Evolutionary conservation across 2,113 vertebrate species (phyloP).

Genomic region (Campylomormyrus numenius): DNA sequence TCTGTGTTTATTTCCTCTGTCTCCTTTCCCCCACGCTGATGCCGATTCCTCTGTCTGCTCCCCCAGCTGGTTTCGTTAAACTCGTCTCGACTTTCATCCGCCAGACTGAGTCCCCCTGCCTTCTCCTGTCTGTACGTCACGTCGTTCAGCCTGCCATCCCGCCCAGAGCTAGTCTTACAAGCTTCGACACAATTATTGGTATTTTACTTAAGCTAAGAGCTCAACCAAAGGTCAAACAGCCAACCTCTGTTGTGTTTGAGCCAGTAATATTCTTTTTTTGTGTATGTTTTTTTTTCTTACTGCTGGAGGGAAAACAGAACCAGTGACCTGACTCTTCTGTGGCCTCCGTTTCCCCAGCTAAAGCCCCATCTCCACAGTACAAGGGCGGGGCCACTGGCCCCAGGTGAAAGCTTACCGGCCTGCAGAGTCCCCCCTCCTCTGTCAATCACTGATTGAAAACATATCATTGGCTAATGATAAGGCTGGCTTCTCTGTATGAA

Average conservation of each 20-base stretch:
- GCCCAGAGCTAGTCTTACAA: neutral
- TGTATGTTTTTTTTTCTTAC: neutral
- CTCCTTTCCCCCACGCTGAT: neutral
- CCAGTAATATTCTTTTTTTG: neutral
- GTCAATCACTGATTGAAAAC: neutral
- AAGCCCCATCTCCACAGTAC: neutral
- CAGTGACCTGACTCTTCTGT: neutral
- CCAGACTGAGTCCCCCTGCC: neutral
- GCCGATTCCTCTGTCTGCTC: neutral
- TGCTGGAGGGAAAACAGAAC: neutral
- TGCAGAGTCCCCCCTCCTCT: neutral
- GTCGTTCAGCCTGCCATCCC: neutral
- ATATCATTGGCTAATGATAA: neutral
- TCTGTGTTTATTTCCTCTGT: neutral
- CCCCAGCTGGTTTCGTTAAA: neutral
- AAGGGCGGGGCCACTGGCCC: neutral
- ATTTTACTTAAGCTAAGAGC: neutral
- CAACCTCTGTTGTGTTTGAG: neutral
- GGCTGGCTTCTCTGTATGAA: neutral
- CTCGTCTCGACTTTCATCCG: neutral
- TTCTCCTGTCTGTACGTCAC: neutral
- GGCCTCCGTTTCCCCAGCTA: neutral
- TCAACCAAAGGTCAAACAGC: neutral
- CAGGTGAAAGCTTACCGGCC: neutral
- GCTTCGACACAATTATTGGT: neutral